Evolutionary conservation across 2,113 vertebrate genomes (phyloP).

Genomic region (Salvelinus namaycush): DNA sequence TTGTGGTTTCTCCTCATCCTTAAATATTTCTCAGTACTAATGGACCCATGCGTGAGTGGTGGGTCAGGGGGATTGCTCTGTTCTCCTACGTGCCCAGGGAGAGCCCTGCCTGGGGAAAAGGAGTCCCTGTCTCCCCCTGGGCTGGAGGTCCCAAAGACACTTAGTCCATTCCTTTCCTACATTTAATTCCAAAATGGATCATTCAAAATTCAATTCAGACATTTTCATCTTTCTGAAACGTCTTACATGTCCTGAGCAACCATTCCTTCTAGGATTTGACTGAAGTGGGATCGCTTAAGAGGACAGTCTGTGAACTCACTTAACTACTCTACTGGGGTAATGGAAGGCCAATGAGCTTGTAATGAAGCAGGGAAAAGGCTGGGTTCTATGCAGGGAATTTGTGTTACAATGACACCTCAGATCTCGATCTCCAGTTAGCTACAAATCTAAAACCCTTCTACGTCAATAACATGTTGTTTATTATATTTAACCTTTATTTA

Average conservation of each 20-base stretch:
- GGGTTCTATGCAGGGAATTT: too few relatives aligned
- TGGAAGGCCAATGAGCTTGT: too few relatives aligned
- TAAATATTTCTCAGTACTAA: constrained; percentile 91
- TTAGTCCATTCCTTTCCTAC: constrained; percentile 71
- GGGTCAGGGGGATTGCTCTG: constrained; percentile 42
- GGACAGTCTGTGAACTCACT: not conserved
- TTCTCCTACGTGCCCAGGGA: constrained; percentile 44
- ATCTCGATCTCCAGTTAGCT: too few relatives aligned
- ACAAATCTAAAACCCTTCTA: too few relatives aligned
- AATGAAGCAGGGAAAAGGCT: too few relatives aligned
- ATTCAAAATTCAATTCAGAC: constrained; percentile 74
- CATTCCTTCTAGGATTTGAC: too few relatives aligned
- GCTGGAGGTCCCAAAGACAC: constrained; percentile 64
- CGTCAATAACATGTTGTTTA: too few relatives aligned
- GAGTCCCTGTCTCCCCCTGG: constrained; percentile 29
- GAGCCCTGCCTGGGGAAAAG: constrained; percentile 56
- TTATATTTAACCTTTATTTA: too few relatives aligned
- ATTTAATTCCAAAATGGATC: constrained; percentile 68
- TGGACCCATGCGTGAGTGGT: constrained; percentile 53
- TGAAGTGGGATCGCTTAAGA: not conserved
- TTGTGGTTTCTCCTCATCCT: constrained; percentile 75
- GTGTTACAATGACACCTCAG: too few relatives aligned
- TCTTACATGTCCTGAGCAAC: too few relatives aligned
- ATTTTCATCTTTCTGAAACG: not conserved
- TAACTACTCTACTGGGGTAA: too few relatives aligned